Evolutionary conservation across 2,888 invertebrate genomes (phyloP).

Genomic region (Folsomia manolachei): DNA sequence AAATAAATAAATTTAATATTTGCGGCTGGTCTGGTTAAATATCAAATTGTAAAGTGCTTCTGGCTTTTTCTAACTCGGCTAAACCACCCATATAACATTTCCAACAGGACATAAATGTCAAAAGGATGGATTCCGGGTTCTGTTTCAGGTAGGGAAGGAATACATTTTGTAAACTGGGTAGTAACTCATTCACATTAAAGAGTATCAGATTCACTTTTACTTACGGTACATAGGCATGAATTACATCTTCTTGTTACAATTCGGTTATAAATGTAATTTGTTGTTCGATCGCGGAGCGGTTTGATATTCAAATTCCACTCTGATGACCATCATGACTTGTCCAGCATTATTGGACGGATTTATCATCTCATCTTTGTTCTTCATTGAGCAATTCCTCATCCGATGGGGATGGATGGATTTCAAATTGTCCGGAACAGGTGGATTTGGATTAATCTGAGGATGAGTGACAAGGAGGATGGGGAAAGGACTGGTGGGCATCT

Average conservation of each 20-base stretch:
- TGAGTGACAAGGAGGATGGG: no score
- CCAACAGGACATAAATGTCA: constrained; percentile 1
- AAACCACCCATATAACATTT: constrained; percentile 2
- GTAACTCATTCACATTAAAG: no score
- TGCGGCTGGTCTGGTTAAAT: constrained; percentile 8
- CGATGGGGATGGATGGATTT: no score
- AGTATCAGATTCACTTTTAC: background rate
- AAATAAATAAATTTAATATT: constrained; percentile 9
- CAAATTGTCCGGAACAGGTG: no score
- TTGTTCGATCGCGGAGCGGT: background rate
- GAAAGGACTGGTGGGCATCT: no score
- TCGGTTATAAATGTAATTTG: background rate
- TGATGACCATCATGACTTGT: constrained; percentile 9
- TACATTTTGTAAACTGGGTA: no score
- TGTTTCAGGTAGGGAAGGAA: no score
- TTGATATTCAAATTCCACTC: constrained; percentile 9
- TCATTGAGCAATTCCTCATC: background rate
- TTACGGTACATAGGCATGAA: no score
- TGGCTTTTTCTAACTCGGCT: background rate
- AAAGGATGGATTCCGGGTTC: background rate
- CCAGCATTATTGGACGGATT: constrained; percentile 15
- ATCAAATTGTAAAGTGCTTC: constrained; percentile 3
- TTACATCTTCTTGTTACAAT: background rate
- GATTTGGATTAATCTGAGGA: no score
- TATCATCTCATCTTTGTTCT: constrained; percentile 4